Base-by-base conservation (phyloP, 2,888 invertebrate genomes). In the Keiferia lycopersicella region DNA sequence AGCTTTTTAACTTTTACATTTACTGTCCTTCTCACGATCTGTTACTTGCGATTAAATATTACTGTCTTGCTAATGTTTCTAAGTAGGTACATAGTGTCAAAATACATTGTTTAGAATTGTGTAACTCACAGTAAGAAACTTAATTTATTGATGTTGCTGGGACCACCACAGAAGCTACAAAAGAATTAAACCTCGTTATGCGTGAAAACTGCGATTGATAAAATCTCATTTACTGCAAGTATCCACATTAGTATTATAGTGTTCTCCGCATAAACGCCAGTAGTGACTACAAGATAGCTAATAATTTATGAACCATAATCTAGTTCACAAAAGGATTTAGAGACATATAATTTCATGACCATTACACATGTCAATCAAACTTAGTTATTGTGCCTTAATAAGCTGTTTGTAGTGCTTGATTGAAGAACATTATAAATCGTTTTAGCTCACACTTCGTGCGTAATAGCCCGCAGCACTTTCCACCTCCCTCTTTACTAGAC, bases 1-100 rank as follows among this genome's bases (percentile, higher is more conserved):
- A 87, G 86, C 77, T 69, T 70, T 53, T 22, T 77, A 69, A 71
- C 66, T 68, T 72, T 77, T 71, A 79, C 75, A 74, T 26, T 74
- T 76, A 79, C 77, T 73, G 70, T 77, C 72, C 78, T 79, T 86
- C 88, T 79, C 87, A 87, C 86, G 83, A 84, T 82, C 77, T 79
- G 73, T 71, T 74, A 76, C 75, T 73, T 69, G 69, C 74, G 73
- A 76, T 74, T 74, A 75, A 69, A 65, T 73, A 72, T 72, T 70
- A 57, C 64, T 66, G 65, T 72, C 75, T 73, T 79, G 72, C 72
- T 69, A 67, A 66, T 67, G 70, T 74, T 76, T 73, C 72, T 70
- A 7, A 34, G 34, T 70, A 7, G 8, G 34, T 6, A 26, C 26
- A 26, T 34, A 68, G 69, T 64, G 67, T 63, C 63, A 63, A 62